These are phyloP conservation scores for Drosophila rellima DNA, from an alignment of 2,888 invertebrate species.

Conservation along the genomic window DNA sequence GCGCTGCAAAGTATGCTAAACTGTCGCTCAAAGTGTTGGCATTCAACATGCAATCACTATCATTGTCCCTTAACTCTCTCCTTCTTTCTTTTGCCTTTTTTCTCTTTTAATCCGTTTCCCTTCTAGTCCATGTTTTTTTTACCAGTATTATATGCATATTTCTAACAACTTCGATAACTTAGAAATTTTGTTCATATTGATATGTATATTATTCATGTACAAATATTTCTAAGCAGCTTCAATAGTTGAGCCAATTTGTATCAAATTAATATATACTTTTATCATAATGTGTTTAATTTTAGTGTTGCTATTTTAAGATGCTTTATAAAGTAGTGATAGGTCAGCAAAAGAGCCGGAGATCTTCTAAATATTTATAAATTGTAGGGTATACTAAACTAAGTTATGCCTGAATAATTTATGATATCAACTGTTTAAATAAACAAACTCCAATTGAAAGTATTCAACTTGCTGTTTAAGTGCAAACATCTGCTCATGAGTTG, in stretches of 20 bases:
- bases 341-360: too few species aligned
- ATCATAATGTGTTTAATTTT: too few species aligned
- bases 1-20: slow-evolving; percentile 64
- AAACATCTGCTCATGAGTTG: not conserved
- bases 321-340: too few species aligned
- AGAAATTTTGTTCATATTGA: not conserved
- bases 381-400: not conserved
- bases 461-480: not conserved
- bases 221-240: not conserved
- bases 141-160: slow-evolving; percentile 1
- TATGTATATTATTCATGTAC: too few species aligned
- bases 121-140: not conserved
- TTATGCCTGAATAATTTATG: not conserved
- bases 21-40: slow-evolving; percentile 73
- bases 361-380: not conserved
- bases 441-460: not conserved
- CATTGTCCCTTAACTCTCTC: not conserved
- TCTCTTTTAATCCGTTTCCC: not conserved
- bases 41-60: slow-evolving; percentile 38
- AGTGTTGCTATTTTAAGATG: too few species aligned
- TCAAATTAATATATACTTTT: too few species aligned
- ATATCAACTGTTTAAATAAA: slow-evolving; percentile 21
- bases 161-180: slow-evolving; percentile 11
- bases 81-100: not conserved
- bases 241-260: not conserved